Conservation (phyloP, 2,113 vertebrate species). For the Halcyon senegalensis region DNA sequence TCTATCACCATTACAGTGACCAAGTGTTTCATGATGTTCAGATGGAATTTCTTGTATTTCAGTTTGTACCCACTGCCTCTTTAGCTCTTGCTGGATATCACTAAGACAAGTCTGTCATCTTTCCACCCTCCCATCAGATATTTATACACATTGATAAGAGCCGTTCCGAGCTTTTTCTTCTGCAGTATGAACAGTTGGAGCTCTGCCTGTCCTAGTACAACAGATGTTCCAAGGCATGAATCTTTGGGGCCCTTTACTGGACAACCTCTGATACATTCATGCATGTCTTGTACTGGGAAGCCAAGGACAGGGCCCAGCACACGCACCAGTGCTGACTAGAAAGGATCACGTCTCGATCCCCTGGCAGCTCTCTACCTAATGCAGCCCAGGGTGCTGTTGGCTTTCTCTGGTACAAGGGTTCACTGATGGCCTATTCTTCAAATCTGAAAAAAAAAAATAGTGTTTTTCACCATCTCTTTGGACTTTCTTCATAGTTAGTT, state of each 20-base stretch:
- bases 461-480: background rate
- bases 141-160: background rate
- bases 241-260: background rate
- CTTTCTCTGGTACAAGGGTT: no score
- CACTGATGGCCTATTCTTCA: background rate
- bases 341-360: background rate
- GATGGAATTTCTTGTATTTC: background rate
- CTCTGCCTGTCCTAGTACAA: background rate
- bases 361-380: background rate
- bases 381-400: background rate
- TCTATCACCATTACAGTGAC: background rate
- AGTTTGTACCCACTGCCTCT: background rate
- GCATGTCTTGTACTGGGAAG: background rate
- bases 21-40: background rate
- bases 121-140: background rate
- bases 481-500: background rate
- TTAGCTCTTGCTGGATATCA: background rate
- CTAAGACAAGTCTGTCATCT: background rate
- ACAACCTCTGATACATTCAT: background rate
- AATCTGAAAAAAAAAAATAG: background rate
- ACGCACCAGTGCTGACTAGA: background rate
- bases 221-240: background rate
- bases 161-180: background rate
- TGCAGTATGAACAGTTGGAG: background rate
- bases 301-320: background rate